These are phyloP conservation scores for Sternarchorhynchus goeldii DNA, from an alignment of 2,797 vertebrate genomes.

Conservation along the genomic window DNA sequence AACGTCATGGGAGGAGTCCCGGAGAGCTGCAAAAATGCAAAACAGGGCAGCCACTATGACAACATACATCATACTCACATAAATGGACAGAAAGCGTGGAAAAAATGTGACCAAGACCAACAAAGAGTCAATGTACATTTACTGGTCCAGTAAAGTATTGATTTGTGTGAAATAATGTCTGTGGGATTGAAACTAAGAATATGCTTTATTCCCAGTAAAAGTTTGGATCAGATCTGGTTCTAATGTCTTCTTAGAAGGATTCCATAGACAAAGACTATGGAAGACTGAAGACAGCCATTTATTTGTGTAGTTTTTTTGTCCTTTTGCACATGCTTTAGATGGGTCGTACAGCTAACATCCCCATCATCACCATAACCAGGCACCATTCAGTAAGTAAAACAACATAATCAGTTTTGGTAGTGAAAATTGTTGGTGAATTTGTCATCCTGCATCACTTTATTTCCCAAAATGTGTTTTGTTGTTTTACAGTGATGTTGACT, in stretches of 20 bases:
- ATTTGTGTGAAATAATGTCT: neutral
- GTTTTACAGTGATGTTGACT: neutral
- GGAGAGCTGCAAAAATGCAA: too few species aligned
- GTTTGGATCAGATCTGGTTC: too few species aligned
- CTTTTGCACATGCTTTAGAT: constrained; percentile 78
- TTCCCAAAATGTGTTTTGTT: neutral
- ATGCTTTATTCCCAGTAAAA: too few species aligned
- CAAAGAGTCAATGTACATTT: neutral
- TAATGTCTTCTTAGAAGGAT: neutral
- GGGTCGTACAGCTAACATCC: constrained; percentile 74
- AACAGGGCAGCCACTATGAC: too few species aligned
- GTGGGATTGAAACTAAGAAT: neutral
- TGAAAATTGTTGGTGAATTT: constrained; percentile 1
- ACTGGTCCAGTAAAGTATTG: neutral
- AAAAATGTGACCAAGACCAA: too few species aligned
- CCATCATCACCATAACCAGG: constrained; percentile 78
- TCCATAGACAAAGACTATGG: constrained; percentile 33
- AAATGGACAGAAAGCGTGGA: too few species aligned
- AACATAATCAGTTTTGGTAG: neutral
- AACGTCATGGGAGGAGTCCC: too few species aligned
- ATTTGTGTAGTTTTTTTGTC: constrained; percentile 74
- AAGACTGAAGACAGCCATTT: neutral
- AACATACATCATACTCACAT: too few species aligned
- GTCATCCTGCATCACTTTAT: constrained; percentile 10
- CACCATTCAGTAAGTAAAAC: constrained; percentile 78